Percentiles rank a stretch among this genome's conserved stretches.
Evolutionary conservation across 2,113 vertebrate species (phyloP).

Genomic region (Fregata magnificens): DNA sequence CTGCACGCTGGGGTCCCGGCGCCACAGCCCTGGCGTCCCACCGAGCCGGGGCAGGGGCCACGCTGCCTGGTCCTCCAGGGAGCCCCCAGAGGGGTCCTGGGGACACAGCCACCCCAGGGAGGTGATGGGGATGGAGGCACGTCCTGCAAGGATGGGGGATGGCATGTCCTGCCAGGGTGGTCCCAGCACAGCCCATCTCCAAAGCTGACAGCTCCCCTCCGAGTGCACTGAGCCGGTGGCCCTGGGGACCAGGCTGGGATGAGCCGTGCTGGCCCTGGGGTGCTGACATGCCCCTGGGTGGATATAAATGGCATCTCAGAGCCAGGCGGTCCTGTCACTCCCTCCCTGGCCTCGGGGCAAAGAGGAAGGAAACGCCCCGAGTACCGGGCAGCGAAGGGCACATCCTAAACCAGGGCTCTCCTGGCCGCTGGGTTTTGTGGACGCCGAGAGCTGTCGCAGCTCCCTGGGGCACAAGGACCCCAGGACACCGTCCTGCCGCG

Average conservation of each 20-base stretch:
- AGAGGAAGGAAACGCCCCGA: background rate
- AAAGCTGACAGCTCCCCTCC: background rate
- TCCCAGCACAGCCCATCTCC: background rate
- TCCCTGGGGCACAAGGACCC: background rate
- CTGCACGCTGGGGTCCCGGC: background rate
- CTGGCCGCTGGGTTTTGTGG: background rate
- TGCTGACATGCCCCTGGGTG: background rate
- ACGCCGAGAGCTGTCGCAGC: background rate
- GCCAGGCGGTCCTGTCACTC: background rate
- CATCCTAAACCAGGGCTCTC: background rate
- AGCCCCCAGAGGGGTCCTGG: background rate
- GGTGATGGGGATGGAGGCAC: background rate
- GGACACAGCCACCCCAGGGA: background rate
- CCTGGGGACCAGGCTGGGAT: background rate
- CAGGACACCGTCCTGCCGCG: fast-evolving
- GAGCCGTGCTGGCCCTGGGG: fast-evolving
- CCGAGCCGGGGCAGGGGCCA: fast-evolving
- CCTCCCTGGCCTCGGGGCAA: fast-evolving
- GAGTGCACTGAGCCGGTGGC: no score
- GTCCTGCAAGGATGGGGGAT: background rate
- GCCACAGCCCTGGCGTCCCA: background rate
- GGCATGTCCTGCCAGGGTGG: background rate
- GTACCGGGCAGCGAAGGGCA: background rate
- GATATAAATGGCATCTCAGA: background rate
- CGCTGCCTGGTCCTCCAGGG: background rate